Base-by-base conservation (phyloP, 2,113 vertebrate species). In the Datnioides undecimradiatus region DNA sequence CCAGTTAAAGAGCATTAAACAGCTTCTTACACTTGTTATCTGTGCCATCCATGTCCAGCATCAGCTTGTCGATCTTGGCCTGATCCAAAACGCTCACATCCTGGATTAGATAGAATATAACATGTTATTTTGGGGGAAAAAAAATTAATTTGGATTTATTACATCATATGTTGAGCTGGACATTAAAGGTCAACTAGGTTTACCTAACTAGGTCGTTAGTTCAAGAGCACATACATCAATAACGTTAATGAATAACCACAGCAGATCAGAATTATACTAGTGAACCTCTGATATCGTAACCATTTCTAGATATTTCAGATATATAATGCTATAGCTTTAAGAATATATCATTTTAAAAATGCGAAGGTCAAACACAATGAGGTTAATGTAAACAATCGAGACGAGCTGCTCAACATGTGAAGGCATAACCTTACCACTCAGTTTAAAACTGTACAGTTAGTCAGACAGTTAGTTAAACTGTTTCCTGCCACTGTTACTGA, bases 41-140 rank as follows among this genome's bases (percentile, higher is more conserved):
- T 1, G 97, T 96, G 58, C 97, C 98, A n/a, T 99, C 98, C 98
- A 99, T 99, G 68, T 97, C 97, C 49, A 99, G 89, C 98, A 99
- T 99, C 92, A 99, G 94, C 62, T 97, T 94, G 92, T 99, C 98
- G 2, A 99, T 96, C 93, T 99, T 99, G 57, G 96, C 96, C 90
- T 99, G 98, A 5, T 99, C 98, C 62, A 94, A 29, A 11, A 99
- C 98, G 0, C 31, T 97, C 83, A 99, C 51, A 19, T 95, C 94
- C 98, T 99, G 87, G n/a, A 80, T 67, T 10, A 57, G 45, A 85
- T 10, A 84, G 21, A 76, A 78, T 8, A 48, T 10, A 4, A 73
- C 21, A 71, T 11, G 33, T 80, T 59, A 54, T 23, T n/a, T n/a
- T n/a, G n/a, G n/a, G n/a, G n/a, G n/a, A n/a, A n/a, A n/a, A n/a